A percentile compares a stretch with the other conserved stretches of the same genome.
phyloP scores from a whole-genome alignment of 2,888 invertebrate species.

The Troglohyphantes excavatus region DNA sequence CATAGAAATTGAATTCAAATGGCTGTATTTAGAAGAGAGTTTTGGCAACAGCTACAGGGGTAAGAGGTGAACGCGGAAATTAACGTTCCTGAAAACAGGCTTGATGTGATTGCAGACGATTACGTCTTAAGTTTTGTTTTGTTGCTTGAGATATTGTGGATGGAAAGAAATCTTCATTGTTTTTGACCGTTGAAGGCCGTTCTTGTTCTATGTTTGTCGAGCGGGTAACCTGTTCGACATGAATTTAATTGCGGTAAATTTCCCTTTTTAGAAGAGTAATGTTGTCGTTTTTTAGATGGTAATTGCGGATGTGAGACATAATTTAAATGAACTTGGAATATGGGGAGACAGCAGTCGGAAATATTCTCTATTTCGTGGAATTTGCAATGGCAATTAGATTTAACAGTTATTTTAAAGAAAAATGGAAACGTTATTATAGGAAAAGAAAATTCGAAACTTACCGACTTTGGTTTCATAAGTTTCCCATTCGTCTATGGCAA shows the following conservation, averaged over 20 bases:
- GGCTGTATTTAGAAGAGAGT: slow-evolving; percentile 28
- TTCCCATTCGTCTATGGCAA: slow-evolving; percentile 73
- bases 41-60: slow-evolving; percentile 41
- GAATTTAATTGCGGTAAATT: not conserved
- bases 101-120: not conserved
- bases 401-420: not conserved
- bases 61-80: slow-evolving; percentile 30
- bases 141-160: not conserved
- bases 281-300: not conserved
- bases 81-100: slow-evolving; percentile 19
- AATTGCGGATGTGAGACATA: too few relatives aligned
- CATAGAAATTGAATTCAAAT: slow-evolving; percentile 52
- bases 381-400: not conserved
- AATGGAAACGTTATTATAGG: not conserved
- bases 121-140: not conserved
- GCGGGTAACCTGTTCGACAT: not conserved
- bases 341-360: not conserved
- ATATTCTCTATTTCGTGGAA: not conserved
- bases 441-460: slow-evolving; percentile 7
- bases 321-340: too few relatives aligned
- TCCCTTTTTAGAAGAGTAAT: not conserved
- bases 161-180: slow-evolving; percentile 8
- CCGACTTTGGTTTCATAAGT: slow-evolving; percentile 72
- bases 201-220: not conserved
- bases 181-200: slow-evolving; percentile 26